These are phyloP conservation scores for Leptodirus hochenwartii DNA, from an alignment of 2,888 invertebrate species.

Conservation along the genomic window DNA sequence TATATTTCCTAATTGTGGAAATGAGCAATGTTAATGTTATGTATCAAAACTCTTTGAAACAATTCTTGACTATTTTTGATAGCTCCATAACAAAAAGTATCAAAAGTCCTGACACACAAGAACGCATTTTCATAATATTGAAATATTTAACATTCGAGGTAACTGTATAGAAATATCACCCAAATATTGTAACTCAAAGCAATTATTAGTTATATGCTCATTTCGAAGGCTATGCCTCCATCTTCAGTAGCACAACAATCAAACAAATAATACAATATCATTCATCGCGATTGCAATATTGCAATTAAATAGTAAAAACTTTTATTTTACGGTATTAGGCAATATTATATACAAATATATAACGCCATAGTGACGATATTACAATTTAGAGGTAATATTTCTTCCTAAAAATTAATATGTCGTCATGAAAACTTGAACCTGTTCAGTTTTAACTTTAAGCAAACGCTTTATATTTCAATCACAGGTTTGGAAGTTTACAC, in stretches of 20 bases:
- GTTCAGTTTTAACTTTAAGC: constrained; percentile 1
- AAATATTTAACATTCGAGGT: constrained; percentile 71
- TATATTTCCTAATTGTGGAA: constrained; percentile 92
- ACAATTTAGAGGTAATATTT: no score
- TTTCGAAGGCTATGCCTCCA: no score
- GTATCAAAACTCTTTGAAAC: constrained; percentile 93
- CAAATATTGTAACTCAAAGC: no score
- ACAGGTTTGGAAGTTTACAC: constrained; percentile 81
- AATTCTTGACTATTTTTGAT: constrained; percentile 86
- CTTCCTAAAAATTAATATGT: not conserved
- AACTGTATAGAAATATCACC: no score
- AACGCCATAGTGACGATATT: no score
- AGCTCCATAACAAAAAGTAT: constrained; percentile 81
- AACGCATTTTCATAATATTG: constrained; percentile 76
- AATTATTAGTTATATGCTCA: no score
- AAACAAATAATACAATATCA: no score
- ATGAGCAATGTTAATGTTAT: constrained; percentile 93
- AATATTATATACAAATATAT: no score
- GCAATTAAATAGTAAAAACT: no score
- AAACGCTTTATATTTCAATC: constrained; percentile 9
- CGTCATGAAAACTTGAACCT: not conserved
- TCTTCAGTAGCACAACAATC: no score
- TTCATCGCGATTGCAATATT: no score
- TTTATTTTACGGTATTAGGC: no score
- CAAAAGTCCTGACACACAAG: constrained; percentile 67